Base-by-base conservation (phyloP, 2,797 vertebrate species). In the Zenarchopterus dispar region DNA sequence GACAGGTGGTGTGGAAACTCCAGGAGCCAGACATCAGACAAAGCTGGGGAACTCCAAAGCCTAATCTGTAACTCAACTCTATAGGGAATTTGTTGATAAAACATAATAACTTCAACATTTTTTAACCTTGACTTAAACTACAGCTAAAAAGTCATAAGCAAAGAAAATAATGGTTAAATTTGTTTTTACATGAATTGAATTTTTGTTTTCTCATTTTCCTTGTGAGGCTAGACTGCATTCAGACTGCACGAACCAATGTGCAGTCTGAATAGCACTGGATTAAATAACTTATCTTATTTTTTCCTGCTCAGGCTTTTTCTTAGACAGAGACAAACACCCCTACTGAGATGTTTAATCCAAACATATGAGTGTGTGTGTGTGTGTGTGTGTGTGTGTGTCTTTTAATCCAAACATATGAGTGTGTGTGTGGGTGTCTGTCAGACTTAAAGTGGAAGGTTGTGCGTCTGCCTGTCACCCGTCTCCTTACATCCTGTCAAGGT, bases 1-100 rank as follows among this genome's bases (percentile, higher is more conserved):
- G 67, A 88, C 86, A 86, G 83, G 70, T 88, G 82, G 83, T 39
- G 8, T 43, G 59, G 51, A 81, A 69, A 57, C 50, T 61, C 56
- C 28, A 23, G 7, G 18, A 63, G 61, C 43, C 61, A 70, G 60
- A 70, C 56, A 53, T 53, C 60, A 51, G 45, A 51, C 51, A 33
- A 53, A 71, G 22, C 62, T 22, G 50, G 51, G 17, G 36, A 59
- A 65, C 51, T 36, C 46, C 31, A 15, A 61, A 61, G 53, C n/a
- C 17, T 65, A 41, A 67, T 52, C 26, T 64, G 51, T 33, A 36
- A 56, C 5, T 28, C n/a, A 19, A 46, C 11, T 67, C n/a, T 36
- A 15, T 19, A 46, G 23, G 45, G 46, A 33, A 44, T 57, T 42
- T 52, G 22, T 55, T 43, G 26, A 56, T 36, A 33, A n/a, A 31